phyloP scores from a whole-genome alignment of 1,140 invertebrate genomes.

The Aphidius ervi region DNA sequence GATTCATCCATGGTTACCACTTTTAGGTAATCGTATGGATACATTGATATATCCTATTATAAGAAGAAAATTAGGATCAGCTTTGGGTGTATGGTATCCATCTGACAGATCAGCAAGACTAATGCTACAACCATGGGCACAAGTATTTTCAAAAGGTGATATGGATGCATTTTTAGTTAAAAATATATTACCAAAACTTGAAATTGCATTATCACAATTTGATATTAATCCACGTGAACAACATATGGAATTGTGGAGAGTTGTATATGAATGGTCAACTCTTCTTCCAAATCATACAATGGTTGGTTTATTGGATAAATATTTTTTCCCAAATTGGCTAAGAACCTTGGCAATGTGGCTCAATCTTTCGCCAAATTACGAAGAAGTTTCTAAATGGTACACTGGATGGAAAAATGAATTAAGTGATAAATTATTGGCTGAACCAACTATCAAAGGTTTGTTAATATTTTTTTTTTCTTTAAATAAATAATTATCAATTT shows the following conservation, averaged over 20 bases:
- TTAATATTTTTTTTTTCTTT: neutral
- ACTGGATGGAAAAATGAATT: conserved; percentile 82
- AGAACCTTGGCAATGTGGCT: conserved; percentile 77
- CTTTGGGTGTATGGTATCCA: conserved; percentile 87
- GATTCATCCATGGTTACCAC: conserved; percentile 92
- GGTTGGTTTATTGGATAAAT: conserved; percentile 71
- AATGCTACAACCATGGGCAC: conserved; percentile 91
- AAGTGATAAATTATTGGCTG: conserved; percentile 61
- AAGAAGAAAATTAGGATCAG: conserved; percentile 83
- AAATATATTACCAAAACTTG: conserved; percentile 89
- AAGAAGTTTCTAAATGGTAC: conserved; percentile 85
- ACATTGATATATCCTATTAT: conserved; percentile 86
- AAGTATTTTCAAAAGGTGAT: conserved; percentile 75
- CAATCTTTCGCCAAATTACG: conserved; percentile 74
- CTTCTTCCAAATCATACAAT: conserved; percentile 69
- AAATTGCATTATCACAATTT: conserved; percentile 67
- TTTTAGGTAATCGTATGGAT: conserved; percentile 69
- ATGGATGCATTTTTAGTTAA: conserved; percentile 83
- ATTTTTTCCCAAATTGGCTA: conserved; percentile 86
- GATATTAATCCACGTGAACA: conserved; percentile 85
- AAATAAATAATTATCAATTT: neutral
- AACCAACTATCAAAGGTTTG: conserved; percentile 69
- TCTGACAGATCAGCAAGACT: conserved; percentile 85
- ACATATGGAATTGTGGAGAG: conserved; percentile 76
- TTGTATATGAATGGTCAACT: conserved; percentile 83